Evolutionary conservation across 2,797 vertebrate species (phyloP).

Genomic region (Sebastes dallii): DNA sequence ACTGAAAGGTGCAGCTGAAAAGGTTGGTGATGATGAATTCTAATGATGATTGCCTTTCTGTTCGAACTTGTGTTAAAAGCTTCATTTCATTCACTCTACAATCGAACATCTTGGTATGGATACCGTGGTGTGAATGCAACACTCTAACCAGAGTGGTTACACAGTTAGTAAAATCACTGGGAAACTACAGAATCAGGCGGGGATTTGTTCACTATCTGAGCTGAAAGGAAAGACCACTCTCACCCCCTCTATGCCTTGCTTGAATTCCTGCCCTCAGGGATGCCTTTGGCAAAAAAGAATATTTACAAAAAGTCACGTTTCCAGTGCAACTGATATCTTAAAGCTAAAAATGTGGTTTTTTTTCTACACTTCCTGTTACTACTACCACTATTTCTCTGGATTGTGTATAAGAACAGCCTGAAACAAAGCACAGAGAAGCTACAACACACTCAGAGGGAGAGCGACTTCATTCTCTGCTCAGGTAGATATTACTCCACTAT

Average conservation of each 20-base stretch:
- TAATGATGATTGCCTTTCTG: conserved; percentile 1
- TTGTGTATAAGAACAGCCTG: too few relatives aligned
- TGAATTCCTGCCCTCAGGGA: conserved; percentile 29
- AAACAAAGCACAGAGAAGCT: too few relatives aligned
- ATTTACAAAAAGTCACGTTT: conserved; percentile 32
- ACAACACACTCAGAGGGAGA: neutral
- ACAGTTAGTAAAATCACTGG: neutral
- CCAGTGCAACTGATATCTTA: neutral
- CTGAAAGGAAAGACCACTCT: conserved; percentile 23
- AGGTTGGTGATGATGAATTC: neutral
- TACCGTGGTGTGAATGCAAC: neutral
- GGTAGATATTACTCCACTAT: neutral
- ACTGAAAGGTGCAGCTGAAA: neutral
- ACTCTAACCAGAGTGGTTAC: neutral
- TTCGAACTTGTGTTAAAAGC: neutral
- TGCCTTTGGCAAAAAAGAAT: conserved; percentile 20
- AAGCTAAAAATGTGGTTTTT: neutral
- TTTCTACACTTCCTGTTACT: neutral
- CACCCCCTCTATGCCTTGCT: neutral
- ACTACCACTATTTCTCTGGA: neutral
- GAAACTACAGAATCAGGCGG: neutral
- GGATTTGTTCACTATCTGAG: conserved; percentile 10
- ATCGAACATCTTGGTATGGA: neutral
- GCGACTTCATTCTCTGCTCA: neutral
- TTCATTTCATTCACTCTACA: neutral